Percentiles rank a stretch among this genome's conserved stretches.
phyloP scores from a whole-genome alignment of 2,797 vertebrate species.

The Rhynchonycteris naso region DNA sequence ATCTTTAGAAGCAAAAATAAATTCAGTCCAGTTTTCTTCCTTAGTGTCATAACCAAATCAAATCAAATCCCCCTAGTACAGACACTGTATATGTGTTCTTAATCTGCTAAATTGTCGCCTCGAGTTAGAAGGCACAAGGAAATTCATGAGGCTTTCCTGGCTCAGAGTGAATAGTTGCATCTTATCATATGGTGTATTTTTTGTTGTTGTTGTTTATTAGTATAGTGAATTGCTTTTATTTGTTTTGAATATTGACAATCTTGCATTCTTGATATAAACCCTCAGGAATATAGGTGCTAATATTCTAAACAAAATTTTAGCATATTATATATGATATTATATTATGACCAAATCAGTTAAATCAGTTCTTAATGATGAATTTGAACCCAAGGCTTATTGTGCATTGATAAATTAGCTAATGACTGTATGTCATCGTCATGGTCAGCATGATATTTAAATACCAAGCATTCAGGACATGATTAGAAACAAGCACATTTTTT shows the following conservation, averaged over 20 bases:
- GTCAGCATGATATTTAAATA: slow-evolving; percentile 26
- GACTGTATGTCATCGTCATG: background rate
- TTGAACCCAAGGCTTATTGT: slow-evolving; percentile 30
- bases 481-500: background rate
- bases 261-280: background rate
- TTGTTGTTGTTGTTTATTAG: background rate
- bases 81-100: background rate
- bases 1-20: slow-evolving; percentile 28
- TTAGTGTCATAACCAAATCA: background rate
- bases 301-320: background rate
- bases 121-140: background rate
- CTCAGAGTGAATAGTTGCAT: background rate
- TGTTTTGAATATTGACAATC: slow-evolving; percentile 44
- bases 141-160: background rate
- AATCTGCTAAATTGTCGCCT: background rate
- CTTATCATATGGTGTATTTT: background rate
- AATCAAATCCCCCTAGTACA: background rate
- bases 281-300: background rate
- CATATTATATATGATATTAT: background rate
- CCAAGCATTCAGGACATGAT: background rate
- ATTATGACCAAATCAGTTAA: background rate
- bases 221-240: background rate
- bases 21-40: background rate
- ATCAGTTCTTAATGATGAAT: slow-evolving; percentile 12
- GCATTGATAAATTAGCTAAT: background rate